Percentiles rank a stretch among this genome's conserved stretches.
These are phyloP conservation scores for Heliconius congener DNA, from an alignment of 1,140 invertebrate genomes.

Conservation along the genomic window DNA sequence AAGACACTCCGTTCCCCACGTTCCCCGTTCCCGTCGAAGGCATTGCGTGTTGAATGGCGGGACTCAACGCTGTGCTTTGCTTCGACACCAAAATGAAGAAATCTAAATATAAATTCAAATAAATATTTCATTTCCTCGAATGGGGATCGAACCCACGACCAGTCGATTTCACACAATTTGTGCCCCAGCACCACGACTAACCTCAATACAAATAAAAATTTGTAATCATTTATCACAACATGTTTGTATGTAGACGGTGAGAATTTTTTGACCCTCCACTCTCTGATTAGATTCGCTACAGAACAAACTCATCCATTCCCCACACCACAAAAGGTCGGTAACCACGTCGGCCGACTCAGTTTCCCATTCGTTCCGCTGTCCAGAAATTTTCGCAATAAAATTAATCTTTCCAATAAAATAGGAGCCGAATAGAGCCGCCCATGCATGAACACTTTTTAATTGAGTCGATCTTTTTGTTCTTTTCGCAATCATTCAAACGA, in stretches of 20 bases:
- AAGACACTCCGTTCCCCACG: no score
- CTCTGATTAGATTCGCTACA: conserved; percentile 68
- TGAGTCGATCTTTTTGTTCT: conserved; percentile 69
- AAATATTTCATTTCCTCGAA: no score
- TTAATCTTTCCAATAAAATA: conserved; percentile 80
- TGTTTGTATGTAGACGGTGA: conserved; percentile 35
- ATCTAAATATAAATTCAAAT: no score
- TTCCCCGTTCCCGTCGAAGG: no score
- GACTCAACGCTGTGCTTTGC: no score
- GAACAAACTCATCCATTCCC: conserved; percentile 67
- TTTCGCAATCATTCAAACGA: conserved; percentile 60
- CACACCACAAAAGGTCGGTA: conserved; percentile 66
- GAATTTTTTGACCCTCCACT: conserved; percentile 54
- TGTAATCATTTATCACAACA: conserved; percentile 57
- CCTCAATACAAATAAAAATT: conserved; percentile 17
- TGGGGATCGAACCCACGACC: no score
- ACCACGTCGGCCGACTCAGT: conserved; percentile 56
- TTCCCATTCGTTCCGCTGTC: conserved; percentile 77
- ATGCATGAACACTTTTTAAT: conserved; percentile 77
- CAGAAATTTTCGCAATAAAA: conserved; percentile 81
- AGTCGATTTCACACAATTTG: no score
- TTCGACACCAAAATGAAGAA: no score
- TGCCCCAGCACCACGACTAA: no score
- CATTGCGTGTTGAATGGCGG: no score
- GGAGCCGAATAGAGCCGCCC: conserved; percentile 66